A percentile compares a stretch with the other conserved stretches of the same genome.
Conservation (phyloP, 2,888 invertebrate species). For the Eupithecia pulchellata region DNA sequence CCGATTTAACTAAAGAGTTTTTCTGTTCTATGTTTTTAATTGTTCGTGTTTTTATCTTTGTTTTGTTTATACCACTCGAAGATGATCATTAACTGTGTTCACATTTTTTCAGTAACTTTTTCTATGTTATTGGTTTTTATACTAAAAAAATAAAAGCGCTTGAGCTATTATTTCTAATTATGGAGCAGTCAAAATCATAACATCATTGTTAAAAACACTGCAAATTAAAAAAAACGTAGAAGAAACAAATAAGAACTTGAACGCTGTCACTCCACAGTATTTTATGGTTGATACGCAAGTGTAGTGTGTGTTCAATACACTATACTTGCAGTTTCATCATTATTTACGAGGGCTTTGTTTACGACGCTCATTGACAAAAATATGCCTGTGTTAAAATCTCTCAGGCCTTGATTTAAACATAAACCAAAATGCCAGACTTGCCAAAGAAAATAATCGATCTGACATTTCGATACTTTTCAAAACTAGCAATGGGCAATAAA, state of each 20-base stretch:
- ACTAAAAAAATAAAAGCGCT: no score
- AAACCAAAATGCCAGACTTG: constrained; percentile 15
- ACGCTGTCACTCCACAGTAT: neutral
- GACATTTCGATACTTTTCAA: constrained; percentile 28
- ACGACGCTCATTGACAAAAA: neutral
- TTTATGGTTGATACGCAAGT: neutral
- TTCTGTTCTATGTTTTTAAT: neutral
- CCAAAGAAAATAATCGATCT: constrained; percentile 30
- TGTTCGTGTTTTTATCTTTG: neutral
- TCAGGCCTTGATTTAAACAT: constrained; percentile 10
- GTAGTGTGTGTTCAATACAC: no score
- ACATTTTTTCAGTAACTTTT: neutral
- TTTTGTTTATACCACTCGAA: neutral
- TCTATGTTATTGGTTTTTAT: neutral
- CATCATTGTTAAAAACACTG: no score
- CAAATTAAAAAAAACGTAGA: no score
- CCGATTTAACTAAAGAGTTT: constrained; percentile 10
- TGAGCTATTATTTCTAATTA: no score
- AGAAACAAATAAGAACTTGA: neutral
- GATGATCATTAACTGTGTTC: neutral
- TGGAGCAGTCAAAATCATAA: no score
- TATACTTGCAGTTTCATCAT: neutral
- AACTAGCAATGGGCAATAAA: constrained; percentile 23
- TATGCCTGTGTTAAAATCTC: neutral
- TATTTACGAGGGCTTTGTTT: neutral